Percentiles rank a stretch among this genome's conserved stretches.
Conservation (phyloP, 2,797 vertebrate species). For the Spinus pinus region DNA sequence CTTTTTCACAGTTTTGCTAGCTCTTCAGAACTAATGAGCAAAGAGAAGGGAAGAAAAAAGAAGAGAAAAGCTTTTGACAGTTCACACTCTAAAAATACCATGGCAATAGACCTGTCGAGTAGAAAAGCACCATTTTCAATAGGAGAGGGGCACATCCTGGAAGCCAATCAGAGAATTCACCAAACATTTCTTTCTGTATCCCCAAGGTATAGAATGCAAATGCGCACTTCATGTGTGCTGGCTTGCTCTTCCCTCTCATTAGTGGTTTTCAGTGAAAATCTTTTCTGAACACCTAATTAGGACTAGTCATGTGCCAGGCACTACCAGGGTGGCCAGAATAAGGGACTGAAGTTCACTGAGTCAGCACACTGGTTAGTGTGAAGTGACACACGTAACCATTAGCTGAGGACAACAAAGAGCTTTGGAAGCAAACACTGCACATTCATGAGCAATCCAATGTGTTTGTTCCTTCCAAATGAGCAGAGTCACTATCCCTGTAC, state of each 20-base stretch:
- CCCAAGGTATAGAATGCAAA: neutral
- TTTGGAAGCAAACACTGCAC: neutral
- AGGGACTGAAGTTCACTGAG: neutral
- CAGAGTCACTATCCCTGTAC: neutral
- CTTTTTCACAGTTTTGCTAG: slow-evolving; percentile 32
- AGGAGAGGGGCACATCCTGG: neutral
- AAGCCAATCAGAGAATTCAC: neutral
- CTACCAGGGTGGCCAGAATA: neutral
- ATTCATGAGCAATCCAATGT: neutral
- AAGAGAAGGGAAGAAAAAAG: neutral
- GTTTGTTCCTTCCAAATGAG: neutral
- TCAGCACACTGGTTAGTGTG: neutral
- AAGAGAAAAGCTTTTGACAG: neutral
- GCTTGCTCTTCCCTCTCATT: neutral
- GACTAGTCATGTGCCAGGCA: neutral
- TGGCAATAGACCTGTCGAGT: neutral
- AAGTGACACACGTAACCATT: neutral
- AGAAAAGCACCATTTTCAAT: neutral
- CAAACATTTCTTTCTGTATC: neutral
- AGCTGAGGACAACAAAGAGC: neutral
- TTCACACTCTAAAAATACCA: slow-evolving; percentile 34
- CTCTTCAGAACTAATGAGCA: slow-evolving; percentile 57
- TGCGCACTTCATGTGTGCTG: neutral
- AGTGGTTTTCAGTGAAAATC: neutral
- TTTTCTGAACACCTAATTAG: neutral